phyloP scores from a whole-genome alignment of 2,113 vertebrate species.

The Irena cyanogastra region DNA sequence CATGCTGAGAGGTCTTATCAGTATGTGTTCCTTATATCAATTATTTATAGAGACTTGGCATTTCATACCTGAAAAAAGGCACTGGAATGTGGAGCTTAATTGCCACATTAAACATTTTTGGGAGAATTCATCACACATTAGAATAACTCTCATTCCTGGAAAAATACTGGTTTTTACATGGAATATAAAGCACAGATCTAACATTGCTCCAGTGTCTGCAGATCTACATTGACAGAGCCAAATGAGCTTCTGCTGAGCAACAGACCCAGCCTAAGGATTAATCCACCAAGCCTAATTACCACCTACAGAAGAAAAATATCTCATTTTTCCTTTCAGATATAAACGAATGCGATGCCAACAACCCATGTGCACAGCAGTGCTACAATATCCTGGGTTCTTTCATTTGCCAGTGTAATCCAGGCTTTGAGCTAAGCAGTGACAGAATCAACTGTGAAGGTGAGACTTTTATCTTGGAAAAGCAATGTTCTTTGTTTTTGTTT shows the following conservation, averaged over 20 bases:
- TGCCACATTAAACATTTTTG: conserved; percentile 65
- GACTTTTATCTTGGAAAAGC: background rate
- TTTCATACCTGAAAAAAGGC: conserved; percentile 57
- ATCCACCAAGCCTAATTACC: background rate
- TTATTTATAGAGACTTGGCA: conserved; percentile 74
- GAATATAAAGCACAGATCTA: conserved; percentile 27
- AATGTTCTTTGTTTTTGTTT: background rate
- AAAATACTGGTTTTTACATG: conserved; percentile 36
- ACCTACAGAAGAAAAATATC: conserved; percentile 1
- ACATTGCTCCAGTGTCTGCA: conserved; percentile 32
- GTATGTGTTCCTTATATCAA: conserved; percentile 64
- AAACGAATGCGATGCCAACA: conserved; percentile 88
- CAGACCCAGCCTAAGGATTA: background rate
- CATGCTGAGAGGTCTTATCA: conserved; percentile 71
- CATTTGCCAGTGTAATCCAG: conserved; percentile 91
- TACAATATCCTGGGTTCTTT: conserved; percentile 92
- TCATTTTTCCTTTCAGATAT: conserved; percentile 81
- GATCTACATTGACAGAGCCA: background rate
- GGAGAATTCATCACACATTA: conserved; percentile 57
- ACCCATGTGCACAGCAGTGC: conserved; percentile 90
- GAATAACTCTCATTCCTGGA: conserved; percentile 58
- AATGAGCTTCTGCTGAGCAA: conserved; percentile 31
- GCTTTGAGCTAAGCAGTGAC: conserved; percentile 87
- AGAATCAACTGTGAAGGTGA: conserved; percentile 90
- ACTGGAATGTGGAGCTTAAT: conserved; percentile 57